Percentiles rank a stretch among this genome's conserved stretches.
These are phyloP conservation scores for Elysia chlorotica DNA, from an alignment of 1,140 invertebrate species.

Conservation along the genomic window DNA sequence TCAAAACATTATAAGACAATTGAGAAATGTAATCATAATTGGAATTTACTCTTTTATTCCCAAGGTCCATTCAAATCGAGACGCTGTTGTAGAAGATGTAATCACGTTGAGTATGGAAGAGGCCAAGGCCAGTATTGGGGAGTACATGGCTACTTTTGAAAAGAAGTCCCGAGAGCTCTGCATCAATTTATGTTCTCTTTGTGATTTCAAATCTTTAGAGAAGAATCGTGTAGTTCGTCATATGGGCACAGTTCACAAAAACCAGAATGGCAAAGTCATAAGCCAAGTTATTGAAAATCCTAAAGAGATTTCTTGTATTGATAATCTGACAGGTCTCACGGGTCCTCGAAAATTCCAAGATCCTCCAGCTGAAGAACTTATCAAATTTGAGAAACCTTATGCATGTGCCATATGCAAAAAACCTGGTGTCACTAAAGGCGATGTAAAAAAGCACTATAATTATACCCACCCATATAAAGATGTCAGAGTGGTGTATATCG, in stretches of 20 bases:
- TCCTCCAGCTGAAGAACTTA: background rate
- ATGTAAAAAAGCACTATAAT: slow-evolving; percentile 55
- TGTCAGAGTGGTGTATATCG: slow-evolving; percentile 45
- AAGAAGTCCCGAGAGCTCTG: background rate
- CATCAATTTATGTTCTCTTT: slow-evolving; percentile 12
- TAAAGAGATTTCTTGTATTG: background rate
- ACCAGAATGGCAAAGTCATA: slow-evolving; percentile 68
- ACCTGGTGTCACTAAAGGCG: slow-evolving; percentile 39
- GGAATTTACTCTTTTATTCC: too few relatives aligned
- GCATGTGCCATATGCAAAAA: slow-evolving; percentile 53
- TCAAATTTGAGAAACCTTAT: slow-evolving; percentile 30
- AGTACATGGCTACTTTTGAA: slow-evolving; percentile 41
- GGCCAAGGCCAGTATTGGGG: slow-evolving; percentile 55
- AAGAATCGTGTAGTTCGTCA: slow-evolving; percentile 96
- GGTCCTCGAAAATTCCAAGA: background rate
- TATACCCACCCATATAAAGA: slow-evolving; percentile 51
- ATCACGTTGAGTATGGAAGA: slow-evolving; percentile 52
- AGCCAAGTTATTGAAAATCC: background rate
- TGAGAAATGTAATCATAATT: too few relatives aligned
- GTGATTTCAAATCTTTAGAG: slow-evolving; percentile 8
- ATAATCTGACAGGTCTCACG: background rate
- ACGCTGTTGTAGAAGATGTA: slow-evolving; percentile 41
- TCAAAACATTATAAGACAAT: too few relatives aligned
- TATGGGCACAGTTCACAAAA: slow-evolving; percentile 78
- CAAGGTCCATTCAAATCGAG: slow-evolving; percentile 42